Evolutionary conservation across 2,888 invertebrate genomes (phyloP), one percentile per base, ranked within the genome.

Genomic region (Branchinecta sandiegonensis): DNA sequence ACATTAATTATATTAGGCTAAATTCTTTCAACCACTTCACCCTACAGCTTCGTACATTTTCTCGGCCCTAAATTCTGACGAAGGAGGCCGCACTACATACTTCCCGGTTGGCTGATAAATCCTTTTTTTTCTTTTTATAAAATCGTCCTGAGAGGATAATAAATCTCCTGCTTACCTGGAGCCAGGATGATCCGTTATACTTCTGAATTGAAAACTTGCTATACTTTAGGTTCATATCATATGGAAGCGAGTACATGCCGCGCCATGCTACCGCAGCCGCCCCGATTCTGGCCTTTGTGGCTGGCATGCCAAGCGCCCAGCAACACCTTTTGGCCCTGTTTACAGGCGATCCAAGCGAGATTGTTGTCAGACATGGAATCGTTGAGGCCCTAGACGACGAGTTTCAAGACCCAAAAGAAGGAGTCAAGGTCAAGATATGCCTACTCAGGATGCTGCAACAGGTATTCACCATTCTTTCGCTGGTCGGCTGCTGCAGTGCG

Each of bases 331-430:
- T 92, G 37, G 86, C 86, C 48, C 84, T 88, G 68, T 85, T 91
- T 70, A 82, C 86, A 0, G 84, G 86, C 13, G 83, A 85, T 67
- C 81, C 83, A 67, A 80, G 81, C 48, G 78, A 81, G 2, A 80
- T 82, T 64, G 81, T 83, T 66, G 84, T 94, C 68, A 78, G 87
- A 46, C 86, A 87, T 74, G 88, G 90, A 0, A 94, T 94, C 80
- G 92, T 94, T 10, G 90, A 94, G 74, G 89, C 90, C 75, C 77
- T 94, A 68, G 94, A 94, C 74, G 84, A 84, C 48, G 83, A 72
- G 65, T 68, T 71, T 14, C 67, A 84, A 72, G 10, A 72, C 72
- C 66, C 66, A 17, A 64, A 47, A 13, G 66, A 68, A 0, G 63
- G 47, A 46, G 10, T 12, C 37, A 37, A 67, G 64, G 7, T 65